Percentiles rank a stretch among this genome's conserved stretches.
Evolutionary conservation across 2,888 invertebrate genomes (phyloP).

Genomic region (Nemurella pictetii): DNA sequence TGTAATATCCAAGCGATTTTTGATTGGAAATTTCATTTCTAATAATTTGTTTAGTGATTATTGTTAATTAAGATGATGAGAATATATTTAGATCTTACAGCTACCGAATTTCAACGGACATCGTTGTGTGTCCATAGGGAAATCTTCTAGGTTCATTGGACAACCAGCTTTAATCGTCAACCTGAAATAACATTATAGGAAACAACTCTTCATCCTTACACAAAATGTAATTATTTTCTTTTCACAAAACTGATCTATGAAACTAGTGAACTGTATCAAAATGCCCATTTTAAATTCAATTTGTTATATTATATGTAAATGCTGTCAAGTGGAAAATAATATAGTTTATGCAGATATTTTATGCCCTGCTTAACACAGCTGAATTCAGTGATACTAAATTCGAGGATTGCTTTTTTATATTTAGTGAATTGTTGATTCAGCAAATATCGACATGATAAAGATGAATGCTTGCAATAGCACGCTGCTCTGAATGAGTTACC

Average conservation of each 20-base stretch:
- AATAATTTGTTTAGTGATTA: no score
- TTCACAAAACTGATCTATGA: neutral
- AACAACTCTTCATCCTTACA: neutral
- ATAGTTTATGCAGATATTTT: no score
- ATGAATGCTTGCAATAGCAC: no score
- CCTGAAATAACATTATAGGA: conserved; percentile 54
- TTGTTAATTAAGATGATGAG: neutral
- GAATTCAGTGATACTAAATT: no score
- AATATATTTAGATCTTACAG: conserved; percentile 62
- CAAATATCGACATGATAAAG: no score
- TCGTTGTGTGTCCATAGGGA: conserved; percentile 82
- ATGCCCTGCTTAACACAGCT: no score
- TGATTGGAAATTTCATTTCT: no score
- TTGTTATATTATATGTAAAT: neutral
- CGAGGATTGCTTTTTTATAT: no score
- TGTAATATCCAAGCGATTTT: no score
- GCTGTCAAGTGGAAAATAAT: neutral
- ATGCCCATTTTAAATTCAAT: neutral
- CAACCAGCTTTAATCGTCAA: conserved; percentile 83
- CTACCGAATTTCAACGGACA: conserved; percentile 81
- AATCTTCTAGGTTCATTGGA: conserved; percentile 82
- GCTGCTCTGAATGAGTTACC: no score
- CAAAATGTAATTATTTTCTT: neutral
- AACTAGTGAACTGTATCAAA: neutral
- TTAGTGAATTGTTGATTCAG: no score